Percentiles rank a stretch among this genome's conserved stretches.
These are phyloP conservation scores for Pangasius mekongensis DNA, from an alignment of 2,797 vertebrate genomes.

Conservation along the genomic window DNA sequence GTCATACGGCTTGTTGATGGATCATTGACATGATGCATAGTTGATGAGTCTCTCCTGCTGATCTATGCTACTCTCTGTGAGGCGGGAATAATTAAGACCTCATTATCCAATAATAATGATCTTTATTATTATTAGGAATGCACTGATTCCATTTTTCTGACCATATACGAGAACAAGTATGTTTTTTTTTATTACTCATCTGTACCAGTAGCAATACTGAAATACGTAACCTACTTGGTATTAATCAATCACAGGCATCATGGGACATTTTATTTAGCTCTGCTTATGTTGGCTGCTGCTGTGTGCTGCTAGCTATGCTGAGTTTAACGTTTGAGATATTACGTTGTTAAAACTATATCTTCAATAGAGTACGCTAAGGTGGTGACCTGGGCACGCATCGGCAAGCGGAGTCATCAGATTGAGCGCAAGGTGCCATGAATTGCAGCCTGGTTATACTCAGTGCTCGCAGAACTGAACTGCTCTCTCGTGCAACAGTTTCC, in stretches of 20 bases:
- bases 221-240: background rate
- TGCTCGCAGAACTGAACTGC: background rate
- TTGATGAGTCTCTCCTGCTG: background rate
- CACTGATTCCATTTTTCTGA: background rate
- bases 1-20: background rate
- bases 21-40: background rate
- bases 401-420: no score
- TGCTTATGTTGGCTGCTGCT: no score
- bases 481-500: background rate
- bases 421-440: background rate
- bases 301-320: no score
- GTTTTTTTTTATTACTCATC: background rate
- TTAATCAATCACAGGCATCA: background rate
- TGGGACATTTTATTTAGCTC: background rate
- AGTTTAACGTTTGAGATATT: no score
- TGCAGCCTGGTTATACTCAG: background rate
- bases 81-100: background rate
- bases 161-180: background rate
- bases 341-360: no score
- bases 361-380: no score
- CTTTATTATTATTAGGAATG: background rate
- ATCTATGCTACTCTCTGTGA: background rate
- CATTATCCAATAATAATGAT: background rate
- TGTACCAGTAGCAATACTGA: background rate
- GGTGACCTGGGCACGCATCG: no score